Evolutionary conservation across 2,888 invertebrate genomes (phyloP).

Genomic region (Lordiphosa fenestrarum): DNA sequence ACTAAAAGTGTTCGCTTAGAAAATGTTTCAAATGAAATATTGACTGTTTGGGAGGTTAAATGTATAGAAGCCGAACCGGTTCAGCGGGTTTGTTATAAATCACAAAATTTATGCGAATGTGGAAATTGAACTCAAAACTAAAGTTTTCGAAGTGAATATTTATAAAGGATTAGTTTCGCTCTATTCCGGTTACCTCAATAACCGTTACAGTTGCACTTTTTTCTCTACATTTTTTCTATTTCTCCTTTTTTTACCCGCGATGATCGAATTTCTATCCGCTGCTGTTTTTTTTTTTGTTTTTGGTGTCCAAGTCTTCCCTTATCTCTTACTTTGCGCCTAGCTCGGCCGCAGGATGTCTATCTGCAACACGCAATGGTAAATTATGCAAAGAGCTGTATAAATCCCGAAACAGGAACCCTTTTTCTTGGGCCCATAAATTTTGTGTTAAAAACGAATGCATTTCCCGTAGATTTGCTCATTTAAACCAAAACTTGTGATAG

Average conservation of each 20-base stretch:
- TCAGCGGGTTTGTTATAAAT: too few relatives aligned
- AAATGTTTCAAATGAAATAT: too few relatives aligned
- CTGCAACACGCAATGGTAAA: constrained; percentile 60
- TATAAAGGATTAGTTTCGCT: too few relatives aligned
- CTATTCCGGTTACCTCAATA: constrained; percentile 3
- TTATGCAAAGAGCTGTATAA: constrained; percentile 36
- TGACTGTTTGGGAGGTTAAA: too few relatives aligned
- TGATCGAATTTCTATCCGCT: constrained; percentile 41
- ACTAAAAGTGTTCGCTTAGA: too few relatives aligned
- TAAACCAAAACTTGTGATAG: constrained; percentile 55
- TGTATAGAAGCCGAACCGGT: too few relatives aligned
- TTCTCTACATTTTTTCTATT: too few relatives aligned
- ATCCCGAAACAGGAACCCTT: constrained; percentile 2
- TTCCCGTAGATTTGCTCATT: constrained; percentile 60
- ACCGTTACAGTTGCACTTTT: constrained; percentile 44
- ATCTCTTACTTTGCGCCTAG: constrained; percentile 35
- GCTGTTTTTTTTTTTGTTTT: constrained; percentile 4
- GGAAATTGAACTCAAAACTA: too few relatives aligned
- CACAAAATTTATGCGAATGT: too few relatives aligned
- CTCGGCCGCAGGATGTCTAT: constrained; percentile 54
- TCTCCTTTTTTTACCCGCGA: constrained; percentile 13
- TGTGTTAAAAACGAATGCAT: constrained; percentile 70
- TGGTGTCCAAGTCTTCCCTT: constrained; percentile 11
- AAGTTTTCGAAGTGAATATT: too few relatives aligned
- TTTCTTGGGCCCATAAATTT: constrained; percentile 57